A percentile compares a stretch with the other conserved stretches of the same genome.
phyloP scores from a whole-genome alignment of 1,140 invertebrate species.

The Globodera rostochiensis region DNA sequence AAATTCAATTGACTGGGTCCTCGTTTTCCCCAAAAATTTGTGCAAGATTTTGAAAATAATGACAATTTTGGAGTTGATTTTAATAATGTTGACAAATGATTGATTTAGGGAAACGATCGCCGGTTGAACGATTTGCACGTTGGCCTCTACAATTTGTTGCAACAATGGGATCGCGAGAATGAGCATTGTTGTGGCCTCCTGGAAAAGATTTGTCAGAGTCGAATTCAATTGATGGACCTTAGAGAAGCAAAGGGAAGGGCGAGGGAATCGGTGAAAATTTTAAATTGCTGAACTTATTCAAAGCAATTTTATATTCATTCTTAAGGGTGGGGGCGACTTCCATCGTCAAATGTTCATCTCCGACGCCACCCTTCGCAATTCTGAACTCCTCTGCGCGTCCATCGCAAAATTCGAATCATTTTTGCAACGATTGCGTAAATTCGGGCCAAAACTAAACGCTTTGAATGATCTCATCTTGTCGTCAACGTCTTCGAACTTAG shows the following conservation, averaged over 20 bases:
- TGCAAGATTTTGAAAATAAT: too few species aligned
- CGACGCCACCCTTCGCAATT: slow-evolving; percentile 15
- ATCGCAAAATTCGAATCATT: slow-evolving; percentile 7
- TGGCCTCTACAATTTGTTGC: slow-evolving; percentile 11
- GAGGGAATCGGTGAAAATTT: not conserved
- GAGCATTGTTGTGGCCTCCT: slow-evolving; percentile 6
- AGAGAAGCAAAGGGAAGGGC: not conserved
- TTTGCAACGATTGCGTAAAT: not conserved
- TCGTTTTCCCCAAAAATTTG: not conserved
- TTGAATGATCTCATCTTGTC: not conserved
- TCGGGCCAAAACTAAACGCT: not conserved
- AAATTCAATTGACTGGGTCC: not conserved
- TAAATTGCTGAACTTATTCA: not conserved
- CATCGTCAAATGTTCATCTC: slow-evolving; percentile 14
- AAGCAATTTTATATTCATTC: too few species aligned
- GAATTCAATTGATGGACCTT: slow-evolving; percentile 9
- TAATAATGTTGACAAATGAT: not conserved
- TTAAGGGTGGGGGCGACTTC: not conserved
- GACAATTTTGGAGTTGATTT: too few species aligned
- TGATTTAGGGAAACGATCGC: slow-evolving; percentile 3
- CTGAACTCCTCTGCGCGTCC: not conserved
- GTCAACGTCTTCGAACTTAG: not conserved
- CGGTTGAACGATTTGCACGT: slow-evolving; percentile 8
- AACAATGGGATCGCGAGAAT: slow-evolving; percentile 12
- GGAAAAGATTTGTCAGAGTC: not conserved